These are phyloP conservation scores for Loxodonta africana DNA, from an alignment of 2,113 vertebrate genomes.

Conservation along the genomic window DNA sequence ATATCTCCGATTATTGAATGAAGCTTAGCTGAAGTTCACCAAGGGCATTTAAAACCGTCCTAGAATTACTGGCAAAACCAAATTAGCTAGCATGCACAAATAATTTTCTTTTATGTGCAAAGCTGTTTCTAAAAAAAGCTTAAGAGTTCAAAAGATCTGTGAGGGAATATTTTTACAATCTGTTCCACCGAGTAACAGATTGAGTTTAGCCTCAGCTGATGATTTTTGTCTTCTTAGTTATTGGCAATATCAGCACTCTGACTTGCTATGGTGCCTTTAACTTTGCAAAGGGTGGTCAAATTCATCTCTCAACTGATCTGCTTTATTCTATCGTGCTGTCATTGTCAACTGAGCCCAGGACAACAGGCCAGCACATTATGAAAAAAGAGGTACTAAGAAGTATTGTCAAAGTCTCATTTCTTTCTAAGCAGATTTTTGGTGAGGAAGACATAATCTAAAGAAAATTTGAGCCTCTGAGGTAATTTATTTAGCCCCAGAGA, in stretches of 20 bases:
- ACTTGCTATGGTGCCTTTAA: slow-evolving; percentile 25
- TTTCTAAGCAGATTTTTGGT: slow-evolving; percentile 2
- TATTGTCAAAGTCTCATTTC: background rate
- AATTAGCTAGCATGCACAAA: slow-evolving; percentile 45
- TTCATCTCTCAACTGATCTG: slow-evolving; percentile 31
- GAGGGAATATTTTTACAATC: background rate
- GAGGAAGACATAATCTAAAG: background rate
- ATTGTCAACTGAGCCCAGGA: background rate
- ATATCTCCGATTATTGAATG: slow-evolving; percentile 8
- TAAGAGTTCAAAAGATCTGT: slow-evolving; percentile 51
- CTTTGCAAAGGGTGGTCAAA: slow-evolving; percentile 16
- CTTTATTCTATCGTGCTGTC: background rate
- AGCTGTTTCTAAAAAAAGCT: slow-evolving; percentile 10
- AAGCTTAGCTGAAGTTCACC: background rate
- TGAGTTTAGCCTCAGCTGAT: slow-evolving; percentile 35
- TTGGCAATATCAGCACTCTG: slow-evolving; percentile 22
- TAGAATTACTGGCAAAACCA: background rate
- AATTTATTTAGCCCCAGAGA: background rate
- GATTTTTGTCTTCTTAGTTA: slow-evolving; percentile 56
- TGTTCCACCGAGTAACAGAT: slow-evolving; percentile 38
- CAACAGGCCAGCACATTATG: background rate
- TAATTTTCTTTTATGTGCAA: slow-evolving; percentile 34
- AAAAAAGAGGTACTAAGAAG: background rate
- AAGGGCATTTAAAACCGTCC: background rate
- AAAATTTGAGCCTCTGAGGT: background rate